Base-by-base conservation (phyloP, 2,888 invertebrate genomes). In the Diaperis boleti region DNA sequence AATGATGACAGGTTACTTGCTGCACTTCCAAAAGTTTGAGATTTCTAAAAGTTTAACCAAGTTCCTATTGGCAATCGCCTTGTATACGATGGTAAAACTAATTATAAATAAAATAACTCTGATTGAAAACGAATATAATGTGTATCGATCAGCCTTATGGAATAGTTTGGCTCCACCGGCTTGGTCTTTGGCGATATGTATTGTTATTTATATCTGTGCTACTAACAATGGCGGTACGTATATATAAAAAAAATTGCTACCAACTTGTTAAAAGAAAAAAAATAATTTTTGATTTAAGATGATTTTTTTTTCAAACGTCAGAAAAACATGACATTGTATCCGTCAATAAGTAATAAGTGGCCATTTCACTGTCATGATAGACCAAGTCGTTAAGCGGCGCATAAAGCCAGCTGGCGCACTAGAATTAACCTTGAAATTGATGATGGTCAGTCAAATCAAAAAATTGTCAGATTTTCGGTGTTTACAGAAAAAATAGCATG, bases 81-180 rank as follows among this genome's bases (percentile, higher is more conserved):
- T 39, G 1, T 39, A 39, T 7, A 13, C 13, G 6, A 39, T 39
- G 15, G 8, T 39, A 15, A 39, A 39, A 15, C 39, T 39, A 8
- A 39, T 39, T 18, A 3, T 39, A 8, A 17, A 39, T 4, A n/a
- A 39, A 39, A 39, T 8, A 8, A 8, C 1, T 8, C 13, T 39
- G 14, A 2, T 39, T 39, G 15, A 8, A 2, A 17, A 3, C 7
- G 39, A 39, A 15, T 14, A 39, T 7, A 13, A 39, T 39, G 39
- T 39, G 3, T 39, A 15, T 15, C 39, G 15, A 11, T n/a, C 39
- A 15, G 39, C 39, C 15, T 10, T 13, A 39, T 39, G 39, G 39
- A 39, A 39, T 3, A 8, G 17, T 39, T 39, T 15, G 7, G 7
- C 15, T 3, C n/a, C 14, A 39, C n/a, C 39, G 39, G 5, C 13